Evolutionary conservation across 1,140 invertebrate species (phyloP), one percentile per base, ranked within the genome.

Genomic region (Ooceraea biroi): DNA sequence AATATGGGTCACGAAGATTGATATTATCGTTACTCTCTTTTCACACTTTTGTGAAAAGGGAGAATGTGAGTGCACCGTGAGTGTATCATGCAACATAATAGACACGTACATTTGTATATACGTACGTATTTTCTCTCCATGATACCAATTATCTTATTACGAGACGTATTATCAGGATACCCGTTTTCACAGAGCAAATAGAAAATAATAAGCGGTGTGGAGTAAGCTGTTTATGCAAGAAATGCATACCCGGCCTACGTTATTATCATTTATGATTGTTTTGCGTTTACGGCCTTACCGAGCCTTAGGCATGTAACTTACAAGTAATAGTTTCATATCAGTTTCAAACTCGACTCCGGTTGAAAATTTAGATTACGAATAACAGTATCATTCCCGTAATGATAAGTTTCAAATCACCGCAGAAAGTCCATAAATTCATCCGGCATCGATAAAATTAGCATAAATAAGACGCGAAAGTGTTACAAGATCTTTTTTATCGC

Each of bases 71-170:
- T 22, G 19, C 61, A 22, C 41, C 22, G 11, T 57, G 22, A 58
- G 36, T 7, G 36, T 36, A 36, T 36, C 36, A 30, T 68, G 36
- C 30, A 55, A 30, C 41, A 22, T 44, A 71, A 12, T 46, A 22
- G 12, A 27, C 12, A 71, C 25, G 22, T 36, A 36, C 7, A 7
- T 36, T 44, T 46, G 8, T 57, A n/a, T 71, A 17, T 57, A 57
- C n/a, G 14, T 36, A 36, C 36, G 36, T 7, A 8, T 71, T 71
- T 68, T 69, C 50, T 3, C 22, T 71, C 12, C 17, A 30, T 19
- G 17, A 57, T 71, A 50, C 22, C 65, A 71, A 58, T 80, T 80
- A 80, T 19, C n/a, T 11, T 58, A 27, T 71, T 80, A 58, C 25
- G 36, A n/a, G 74, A 69, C 44, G 19, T 65, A 25, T 3, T 57